Conservation (phyloP, 2,888 invertebrate species). For the Ophion ellenae region DNA sequence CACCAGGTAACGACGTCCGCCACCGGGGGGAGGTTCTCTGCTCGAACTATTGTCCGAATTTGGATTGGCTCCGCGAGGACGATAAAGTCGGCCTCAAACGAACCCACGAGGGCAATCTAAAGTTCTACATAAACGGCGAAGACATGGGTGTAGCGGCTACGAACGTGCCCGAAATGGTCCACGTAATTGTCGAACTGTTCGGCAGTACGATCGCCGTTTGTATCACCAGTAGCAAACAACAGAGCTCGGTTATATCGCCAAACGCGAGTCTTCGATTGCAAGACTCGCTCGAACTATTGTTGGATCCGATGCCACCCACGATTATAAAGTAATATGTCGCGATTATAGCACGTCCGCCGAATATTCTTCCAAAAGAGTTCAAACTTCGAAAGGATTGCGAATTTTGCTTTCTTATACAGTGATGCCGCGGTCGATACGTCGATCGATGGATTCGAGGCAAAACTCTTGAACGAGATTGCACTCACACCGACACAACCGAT, state of each 20-base stretch:
- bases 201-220: slow-evolving; percentile 92
- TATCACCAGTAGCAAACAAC: slow-evolving; percentile 88
- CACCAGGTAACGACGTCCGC: slow-evolving; percentile 88
- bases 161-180: slow-evolving; percentile 92
- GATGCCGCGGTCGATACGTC: slow-evolving; percentile 83
- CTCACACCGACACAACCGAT: slow-evolving; percentile 80
- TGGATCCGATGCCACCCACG: slow-evolving; percentile 85
- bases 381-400: neutral
- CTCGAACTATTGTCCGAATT: slow-evolving; percentile 89
- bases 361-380: neutral
- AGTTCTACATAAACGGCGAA: slow-evolving; percentile 92
- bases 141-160: slow-evolving; percentile 91
- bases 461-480: slow-evolving; percentile 77
- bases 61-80: slow-evolving; percentile 93
- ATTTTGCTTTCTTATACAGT: slow-evolving; percentile 68
- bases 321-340: slow-evolving; percentile 77
- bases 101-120: slow-evolving; percentile 88
- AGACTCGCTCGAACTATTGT: slow-evolving; percentile 87
- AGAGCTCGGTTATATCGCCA: slow-evolving; percentile 84
- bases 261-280: slow-evolving; percentile 85
- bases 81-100: slow-evolving; percentile 91
- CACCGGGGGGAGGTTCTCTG: slow-evolving; percentile 88
- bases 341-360: neutral
- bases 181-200: slow-evolving; percentile 92
- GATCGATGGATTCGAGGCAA: slow-evolving; percentile 80